phyloP scores from a whole-genome alignment of 2,113 vertebrate genomes.

The Pipa parva region DNA sequence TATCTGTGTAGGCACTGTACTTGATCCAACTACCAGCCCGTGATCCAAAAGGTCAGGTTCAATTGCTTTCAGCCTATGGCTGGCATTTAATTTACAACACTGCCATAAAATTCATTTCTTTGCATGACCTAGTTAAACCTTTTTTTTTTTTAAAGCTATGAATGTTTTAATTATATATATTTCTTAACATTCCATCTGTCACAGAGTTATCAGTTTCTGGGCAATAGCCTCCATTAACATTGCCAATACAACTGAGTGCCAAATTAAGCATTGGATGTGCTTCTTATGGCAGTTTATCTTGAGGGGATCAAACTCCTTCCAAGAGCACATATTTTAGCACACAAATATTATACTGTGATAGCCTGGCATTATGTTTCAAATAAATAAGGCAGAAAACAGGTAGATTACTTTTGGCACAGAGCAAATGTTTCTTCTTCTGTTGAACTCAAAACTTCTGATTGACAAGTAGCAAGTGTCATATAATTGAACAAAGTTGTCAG shows the following conservation, averaged over 20 bases:
- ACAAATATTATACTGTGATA: neutral
- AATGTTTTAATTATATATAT: conserved; percentile 38
- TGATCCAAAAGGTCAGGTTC: too few species aligned
- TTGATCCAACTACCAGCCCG: too few species aligned
- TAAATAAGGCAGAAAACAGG: neutral
- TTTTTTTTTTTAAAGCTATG: too few species aligned
- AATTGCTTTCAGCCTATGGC: too few species aligned
- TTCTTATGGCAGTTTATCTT: conserved; percentile 33
- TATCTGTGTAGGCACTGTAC: too few species aligned
- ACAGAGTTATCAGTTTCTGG: conserved; percentile 19
- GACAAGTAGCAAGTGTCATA: too few species aligned
- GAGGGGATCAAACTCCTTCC: conserved; percentile 4
- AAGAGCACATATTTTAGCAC: conserved; percentile 6
- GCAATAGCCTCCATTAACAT: neutral
- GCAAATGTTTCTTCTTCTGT: too few species aligned
- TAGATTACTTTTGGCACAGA: neutral
- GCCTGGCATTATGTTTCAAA: neutral
- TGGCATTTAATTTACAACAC: too few species aligned
- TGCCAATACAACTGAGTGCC: conserved; percentile 21
- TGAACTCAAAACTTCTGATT: too few species aligned
- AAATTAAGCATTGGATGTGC: conserved; percentile 18
- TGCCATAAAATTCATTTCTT: too few species aligned
- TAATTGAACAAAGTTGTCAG: too few species aligned
- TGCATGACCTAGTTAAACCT: too few species aligned
- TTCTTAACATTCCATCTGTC: conserved; percentile 32